These are phyloP conservation scores for Vireo griseus DNA, from an alignment of 2,797 vertebrate genomes.

Conservation along the genomic window DNA sequence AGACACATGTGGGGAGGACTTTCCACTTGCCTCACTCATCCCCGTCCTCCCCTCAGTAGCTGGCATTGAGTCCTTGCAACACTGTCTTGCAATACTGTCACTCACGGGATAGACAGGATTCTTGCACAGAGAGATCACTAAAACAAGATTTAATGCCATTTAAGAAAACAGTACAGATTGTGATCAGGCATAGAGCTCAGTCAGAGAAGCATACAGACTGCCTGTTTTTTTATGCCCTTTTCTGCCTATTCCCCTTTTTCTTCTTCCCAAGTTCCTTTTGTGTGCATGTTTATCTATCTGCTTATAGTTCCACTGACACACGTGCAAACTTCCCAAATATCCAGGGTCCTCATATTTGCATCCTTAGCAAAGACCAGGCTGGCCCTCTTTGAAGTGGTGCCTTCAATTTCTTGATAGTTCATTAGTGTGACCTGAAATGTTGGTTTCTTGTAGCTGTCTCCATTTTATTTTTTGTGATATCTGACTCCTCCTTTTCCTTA, in stretches of 20 bases:
- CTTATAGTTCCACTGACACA: background rate
- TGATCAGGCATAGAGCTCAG: background rate
- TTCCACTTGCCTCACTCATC: background rate
- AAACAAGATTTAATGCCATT: background rate
- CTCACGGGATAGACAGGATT: too few species aligned
- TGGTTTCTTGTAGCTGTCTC: background rate
- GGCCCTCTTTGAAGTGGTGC: background rate
- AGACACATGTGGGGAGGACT: background rate
- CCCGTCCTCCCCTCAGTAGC: accelerated
- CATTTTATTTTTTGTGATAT: background rate
- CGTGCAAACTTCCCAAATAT: background rate
- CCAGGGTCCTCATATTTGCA: background rate
- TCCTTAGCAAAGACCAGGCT: background rate
- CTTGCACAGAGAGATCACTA: background rate
- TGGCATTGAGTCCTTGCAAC: background rate
- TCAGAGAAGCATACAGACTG: background rate
- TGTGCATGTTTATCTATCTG: background rate
- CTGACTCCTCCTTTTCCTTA: background rate
- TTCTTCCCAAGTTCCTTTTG: background rate
- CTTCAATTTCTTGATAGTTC: background rate
- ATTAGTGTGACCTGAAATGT: background rate
- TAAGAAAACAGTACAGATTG: background rate
- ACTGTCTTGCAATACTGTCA: background rate
- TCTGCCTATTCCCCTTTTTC: background rate
- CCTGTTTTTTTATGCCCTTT: background rate